Evolutionary conservation across 2,113 vertebrate genomes (phyloP), one percentile per base, ranked within the genome.

Genomic region (Gila orcuttii): DNA sequence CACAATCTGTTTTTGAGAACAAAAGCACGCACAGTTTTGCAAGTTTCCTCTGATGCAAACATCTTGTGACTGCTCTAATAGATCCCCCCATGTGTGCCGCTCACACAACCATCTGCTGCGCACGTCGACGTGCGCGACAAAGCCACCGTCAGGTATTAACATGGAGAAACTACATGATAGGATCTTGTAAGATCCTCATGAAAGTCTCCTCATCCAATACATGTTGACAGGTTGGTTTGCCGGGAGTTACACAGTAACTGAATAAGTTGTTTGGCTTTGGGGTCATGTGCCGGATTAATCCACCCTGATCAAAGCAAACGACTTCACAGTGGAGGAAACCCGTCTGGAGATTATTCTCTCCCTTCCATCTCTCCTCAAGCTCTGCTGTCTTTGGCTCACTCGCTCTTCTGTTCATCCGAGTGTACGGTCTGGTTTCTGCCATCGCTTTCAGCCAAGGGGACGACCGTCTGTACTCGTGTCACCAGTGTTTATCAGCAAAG

Each of bases 401-500:
- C 39, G 21, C 7, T 83, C 31, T 69, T 82, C 62, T 83, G 68
- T 57, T 83, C 66, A 74, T 28, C 82, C 23, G 12, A 73, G 66
- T 73, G 47, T 50, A n/a, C 42, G 25, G 82, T 83, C 68, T 83
- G 68, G 19, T 82, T 82, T 28, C 28, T 82, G 62, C 59, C 39
- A 19, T 28, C 42, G n/a, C 33, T 59, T 83, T 74, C 31, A 73
- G 66, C 68, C 82, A 74, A 73, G 47, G 68, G 33, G 68, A 79
- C 15, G 85, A 71, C 64, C 50, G 85, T 64, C 9, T 66, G 85
- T 50, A 76, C 79, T 39, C 57, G 36, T 77, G 47, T 69, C 79
- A 66, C 39, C 77, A 59, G 50, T 84, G 85, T 86, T 76, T 86
- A 55, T 82, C 71, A 25, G 73, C 66, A 80, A 85, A 76, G 76